Conservation (phyloP, 2,113 vertebrate genomes). For the Ivindomyrus marchei region DNA sequence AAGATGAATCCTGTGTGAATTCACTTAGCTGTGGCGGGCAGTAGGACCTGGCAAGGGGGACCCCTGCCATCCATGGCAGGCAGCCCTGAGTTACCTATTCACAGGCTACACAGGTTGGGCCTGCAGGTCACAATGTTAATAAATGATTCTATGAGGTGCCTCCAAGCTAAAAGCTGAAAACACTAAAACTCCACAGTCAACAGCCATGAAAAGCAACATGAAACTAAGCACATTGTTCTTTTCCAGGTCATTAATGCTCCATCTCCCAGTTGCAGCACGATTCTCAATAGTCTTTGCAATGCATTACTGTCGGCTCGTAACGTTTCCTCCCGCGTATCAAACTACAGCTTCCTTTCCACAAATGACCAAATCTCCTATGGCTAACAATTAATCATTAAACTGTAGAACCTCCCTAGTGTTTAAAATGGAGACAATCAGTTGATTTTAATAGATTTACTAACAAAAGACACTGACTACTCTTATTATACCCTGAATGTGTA, state of each 20-base stretch:
- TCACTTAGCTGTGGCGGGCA: background rate
- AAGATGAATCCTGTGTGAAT: background rate
- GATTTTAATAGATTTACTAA: background rate
- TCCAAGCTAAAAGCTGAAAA: background rate
- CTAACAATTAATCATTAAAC: constrained; percentile 1
- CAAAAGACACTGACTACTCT: background rate
- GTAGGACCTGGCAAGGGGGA: background rate
- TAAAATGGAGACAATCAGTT: background rate
- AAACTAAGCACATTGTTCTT: background rate
- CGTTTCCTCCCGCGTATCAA: background rate
- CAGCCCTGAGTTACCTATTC: background rate
- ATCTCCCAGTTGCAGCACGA: background rate
- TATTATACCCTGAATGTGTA: background rate
- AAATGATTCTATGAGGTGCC: background rate
- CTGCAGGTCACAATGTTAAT: background rate
- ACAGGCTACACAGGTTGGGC: no score
- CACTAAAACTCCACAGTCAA: background rate
- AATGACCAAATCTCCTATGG: background rate
- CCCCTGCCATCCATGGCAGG: background rate
- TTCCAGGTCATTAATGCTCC: background rate
- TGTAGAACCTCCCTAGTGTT: background rate
- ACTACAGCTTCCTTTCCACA: background rate
- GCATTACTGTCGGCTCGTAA: background rate
- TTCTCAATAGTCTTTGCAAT: no score
- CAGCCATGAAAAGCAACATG: background rate